Base-by-base conservation (phyloP, 2,888 invertebrate genomes). In the Stratiomys singularior region DNA sequence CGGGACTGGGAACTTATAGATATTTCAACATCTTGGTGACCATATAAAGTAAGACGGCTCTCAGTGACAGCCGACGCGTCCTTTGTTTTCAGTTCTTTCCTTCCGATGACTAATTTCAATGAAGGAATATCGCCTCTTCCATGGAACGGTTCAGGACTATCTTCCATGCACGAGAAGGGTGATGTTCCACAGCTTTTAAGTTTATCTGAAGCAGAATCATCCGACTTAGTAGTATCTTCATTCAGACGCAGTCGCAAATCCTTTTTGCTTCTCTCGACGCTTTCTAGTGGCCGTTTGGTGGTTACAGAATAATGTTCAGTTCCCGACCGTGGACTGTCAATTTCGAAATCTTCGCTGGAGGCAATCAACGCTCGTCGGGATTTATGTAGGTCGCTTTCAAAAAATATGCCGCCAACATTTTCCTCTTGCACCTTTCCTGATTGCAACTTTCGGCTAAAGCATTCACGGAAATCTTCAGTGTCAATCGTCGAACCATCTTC, bases 1-100 rank as follows among this genome's bases (percentile, higher is more conserved):
- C 88, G 88, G 9, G 89, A 89, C 83, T 89, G 88, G 1, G 89
- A 89, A 80, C 88, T 86, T 47, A 89, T 89, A 15, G 89, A 89
- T 78, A 89, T 89, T 84, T 89, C 89, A 5, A 89, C 88, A 83
- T 89, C 89, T 80, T 87, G 86, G n/a, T 87, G 87, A 13, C 89
- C 88, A 81, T 89, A 89, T 15, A 89, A 81, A 3, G 89, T 89
- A 30, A 89, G 82, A n/a, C 88, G 85, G 82, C 89, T 89, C 83
- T 89, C 89, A 15, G 89, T 87, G 9, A 88, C 86, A 5, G 89
- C 89, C 47, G 88, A 88, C 0, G 89, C 88, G 81, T 89, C 89
- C 80, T 86, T 86, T 4, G 89, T 89, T 66, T 87, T 86, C 0
- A 89, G 87, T 83, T 89, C 89, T 83, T 89, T 89, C 4, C 89